These are phyloP conservation scores for Mellilla xanthometata DNA, from an alignment of 2,888 invertebrate genomes.

Conservation along the genomic window DNA sequence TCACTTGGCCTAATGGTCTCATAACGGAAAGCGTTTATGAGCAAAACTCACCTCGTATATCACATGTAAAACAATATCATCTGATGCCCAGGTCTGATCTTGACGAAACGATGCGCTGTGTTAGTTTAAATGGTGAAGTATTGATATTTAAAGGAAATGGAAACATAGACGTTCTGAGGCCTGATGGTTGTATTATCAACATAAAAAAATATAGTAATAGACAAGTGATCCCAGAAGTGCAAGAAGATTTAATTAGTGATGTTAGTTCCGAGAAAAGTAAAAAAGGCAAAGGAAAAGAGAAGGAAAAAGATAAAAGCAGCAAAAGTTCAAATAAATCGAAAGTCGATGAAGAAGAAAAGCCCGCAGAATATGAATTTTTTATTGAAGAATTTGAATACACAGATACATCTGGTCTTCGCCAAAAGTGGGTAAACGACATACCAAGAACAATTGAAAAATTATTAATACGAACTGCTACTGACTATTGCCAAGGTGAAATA, in stretches of 20 bases:
- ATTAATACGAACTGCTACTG: constrained; percentile 65
- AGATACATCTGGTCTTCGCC: constrained; percentile 55
- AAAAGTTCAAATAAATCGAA: constrained; percentile 48
- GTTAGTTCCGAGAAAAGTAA: constrained; percentile 51
- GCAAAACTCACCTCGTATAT: constrained; percentile 51
- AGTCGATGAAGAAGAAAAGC: constrained; percentile 29
- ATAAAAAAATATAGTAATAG: constrained; percentile 56
- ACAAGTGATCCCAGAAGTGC: constrained; percentile 26
- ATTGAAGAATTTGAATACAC: constrained; percentile 65
- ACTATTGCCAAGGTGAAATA: constrained; percentile 65
- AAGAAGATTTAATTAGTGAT: constrained; percentile 40
- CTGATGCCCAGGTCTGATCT: constrained; percentile 32
- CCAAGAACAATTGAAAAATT: constrained; percentile 53
- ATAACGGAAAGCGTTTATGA: constrained; percentile 65
- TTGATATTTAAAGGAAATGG: constrained; percentile 59
- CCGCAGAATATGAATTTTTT: constrained; percentile 47
- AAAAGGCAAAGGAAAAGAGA: constrained; percentile 48
- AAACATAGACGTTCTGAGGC: constrained; percentile 54
- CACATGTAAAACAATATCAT: constrained; percentile 67
- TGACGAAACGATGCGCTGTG: constrained; percentile 65
- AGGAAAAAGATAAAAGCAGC: constrained; percentile 43
- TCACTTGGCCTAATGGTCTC: constrained; percentile 74
- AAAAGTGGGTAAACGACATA: constrained; percentile 52
- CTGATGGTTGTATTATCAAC: constrained; percentile 59
- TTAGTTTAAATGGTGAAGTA: constrained; percentile 69